phyloP scores from a whole-genome alignment of 2,888 invertebrate genomes.

The Nematopogon swammerdamellus region DNA sequence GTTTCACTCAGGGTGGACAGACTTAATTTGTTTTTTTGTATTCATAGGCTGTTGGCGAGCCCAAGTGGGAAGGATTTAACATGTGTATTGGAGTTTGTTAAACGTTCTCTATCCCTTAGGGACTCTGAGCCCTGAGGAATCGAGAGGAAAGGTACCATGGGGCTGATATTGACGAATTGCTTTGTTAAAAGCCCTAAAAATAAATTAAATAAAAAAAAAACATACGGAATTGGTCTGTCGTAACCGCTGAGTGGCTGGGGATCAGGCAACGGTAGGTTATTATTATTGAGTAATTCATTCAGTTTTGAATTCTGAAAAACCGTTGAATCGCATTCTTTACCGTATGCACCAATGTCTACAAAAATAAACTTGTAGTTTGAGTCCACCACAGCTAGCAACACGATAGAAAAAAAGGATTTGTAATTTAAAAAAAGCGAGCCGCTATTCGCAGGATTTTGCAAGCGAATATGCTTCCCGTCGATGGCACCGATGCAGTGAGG shows the following conservation, averaged over 20 bases:
- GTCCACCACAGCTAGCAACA: constrained; percentile 12
- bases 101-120: no score
- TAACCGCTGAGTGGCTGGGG: constrained; percentile 5
- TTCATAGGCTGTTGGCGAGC: no score
- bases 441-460: constrained; percentile 7
- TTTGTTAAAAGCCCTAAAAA: no score
- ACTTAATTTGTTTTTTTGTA: no score
- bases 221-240: constrained; percentile 4
- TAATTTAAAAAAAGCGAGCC: constrained; percentile 12
- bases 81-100: no score
- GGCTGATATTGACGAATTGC: no score
- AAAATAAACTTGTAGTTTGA: constrained; percentile 12
- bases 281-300: constrained; percentile 6
- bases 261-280: constrained; percentile 6
- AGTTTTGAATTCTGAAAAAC: constrained; percentile 9
- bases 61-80: no score
- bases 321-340: constrained; percentile 10
- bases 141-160: no score
- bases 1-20: no score
- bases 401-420: constrained; percentile 11
- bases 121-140: no score
- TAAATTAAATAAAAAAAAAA: no score
- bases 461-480: constrained; percentile 3
- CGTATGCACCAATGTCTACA: constrained; percentile 13
- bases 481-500: constrained; percentile 8